phyloP scores from a whole-genome alignment of 2,888 invertebrate species.

The Caenorhabditis uteleia region DNA sequence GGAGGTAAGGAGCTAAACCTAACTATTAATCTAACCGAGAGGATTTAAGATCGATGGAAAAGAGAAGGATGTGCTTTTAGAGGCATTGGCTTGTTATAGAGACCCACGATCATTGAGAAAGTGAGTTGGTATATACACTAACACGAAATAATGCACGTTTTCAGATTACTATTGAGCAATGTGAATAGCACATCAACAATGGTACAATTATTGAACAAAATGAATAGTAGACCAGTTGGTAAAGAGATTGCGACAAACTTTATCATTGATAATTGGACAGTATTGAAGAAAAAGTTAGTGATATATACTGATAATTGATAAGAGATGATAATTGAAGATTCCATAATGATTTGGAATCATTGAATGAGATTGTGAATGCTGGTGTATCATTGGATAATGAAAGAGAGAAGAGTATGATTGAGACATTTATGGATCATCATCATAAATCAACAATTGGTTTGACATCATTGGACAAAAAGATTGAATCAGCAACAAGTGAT shows the following conservation, averaged over 20 bases:
- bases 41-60: conserved; percentile 12
- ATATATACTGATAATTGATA: not conserved
- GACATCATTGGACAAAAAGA: conserved; percentile 23
- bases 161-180: too few relatives aligned
- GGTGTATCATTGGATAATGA: conserved; percentile 29
- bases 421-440: conserved; percentile 33
- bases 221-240: conserved; percentile 42
- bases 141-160: not conserved
- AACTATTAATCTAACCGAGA: too few relatives aligned
- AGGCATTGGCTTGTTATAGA: conserved; percentile 28
- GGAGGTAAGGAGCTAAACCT: conserved; percentile 28
- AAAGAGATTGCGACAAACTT: conserved; percentile 39
- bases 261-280: conserved; percentile 48
- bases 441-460: conserved; percentile 29
- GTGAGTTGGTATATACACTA: not conserved
- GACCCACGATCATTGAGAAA: conserved; percentile 18
- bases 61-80: conserved; percentile 20
- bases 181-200: conserved; percentile 7
- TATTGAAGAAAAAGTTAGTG: conserved; percentile 23
- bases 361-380: conserved; percentile 26
- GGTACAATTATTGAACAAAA: conserved; percentile 14
- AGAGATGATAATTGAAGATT: conserved; percentile 5
- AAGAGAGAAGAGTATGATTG: conserved; percentile 29
- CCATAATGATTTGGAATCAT: conserved; percentile 20
- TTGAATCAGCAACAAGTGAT: conserved; percentile 32